Evolutionary conservation across 2,113 vertebrate genomes (phyloP).

Genomic region (Speoplatyrhinus poulsoni): DNA sequence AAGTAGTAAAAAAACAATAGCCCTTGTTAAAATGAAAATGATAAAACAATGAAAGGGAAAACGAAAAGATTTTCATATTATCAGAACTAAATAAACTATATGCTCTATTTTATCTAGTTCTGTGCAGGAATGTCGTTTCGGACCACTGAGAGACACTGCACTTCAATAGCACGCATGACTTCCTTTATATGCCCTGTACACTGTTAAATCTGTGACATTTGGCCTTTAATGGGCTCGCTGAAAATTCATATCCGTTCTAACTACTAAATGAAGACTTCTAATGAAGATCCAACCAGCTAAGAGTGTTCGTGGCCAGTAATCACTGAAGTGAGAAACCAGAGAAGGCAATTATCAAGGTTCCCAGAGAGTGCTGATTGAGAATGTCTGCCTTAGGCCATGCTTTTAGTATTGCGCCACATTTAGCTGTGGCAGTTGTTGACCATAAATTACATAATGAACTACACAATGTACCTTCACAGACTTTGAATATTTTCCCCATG

Average conservation of each 20-base stretch:
- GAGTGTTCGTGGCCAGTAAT: constrained; percentile 63
- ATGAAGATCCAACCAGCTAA: constrained; percentile 68
- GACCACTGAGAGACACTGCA: constrained; percentile 67
- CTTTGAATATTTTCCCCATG: constrained; percentile 9
- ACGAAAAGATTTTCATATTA: not conserved
- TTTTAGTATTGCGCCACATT: constrained; percentile 57
- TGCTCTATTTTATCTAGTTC: too few relatives aligned
- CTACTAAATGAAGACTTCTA: constrained; percentile 75
- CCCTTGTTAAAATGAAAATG: not conserved
- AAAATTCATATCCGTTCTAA: constrained; percentile 71
- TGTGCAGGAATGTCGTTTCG: constrained; percentile 41
- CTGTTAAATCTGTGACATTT: constrained; percentile 74
- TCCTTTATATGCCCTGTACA: constrained; percentile 69
- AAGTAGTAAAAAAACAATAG: too few relatives aligned
- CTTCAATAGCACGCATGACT: constrained; percentile 71
- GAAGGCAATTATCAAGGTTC: constrained; percentile 71
- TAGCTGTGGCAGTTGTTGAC: constrained; percentile 49
- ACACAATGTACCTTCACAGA: constrained; percentile 10
- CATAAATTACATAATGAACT: constrained; percentile 15
- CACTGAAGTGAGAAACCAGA: constrained; percentile 68
- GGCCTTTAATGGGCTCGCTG: constrained; percentile 73
- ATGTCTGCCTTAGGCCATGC: constrained; percentile 55
- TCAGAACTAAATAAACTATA: too few relatives aligned
- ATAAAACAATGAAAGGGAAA: constrained; percentile 10
- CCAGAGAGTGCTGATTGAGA: constrained; percentile 57